Base-by-base conservation (phyloP, 2,888 invertebrate genomes). In the Synergus laeviventris region DNA sequence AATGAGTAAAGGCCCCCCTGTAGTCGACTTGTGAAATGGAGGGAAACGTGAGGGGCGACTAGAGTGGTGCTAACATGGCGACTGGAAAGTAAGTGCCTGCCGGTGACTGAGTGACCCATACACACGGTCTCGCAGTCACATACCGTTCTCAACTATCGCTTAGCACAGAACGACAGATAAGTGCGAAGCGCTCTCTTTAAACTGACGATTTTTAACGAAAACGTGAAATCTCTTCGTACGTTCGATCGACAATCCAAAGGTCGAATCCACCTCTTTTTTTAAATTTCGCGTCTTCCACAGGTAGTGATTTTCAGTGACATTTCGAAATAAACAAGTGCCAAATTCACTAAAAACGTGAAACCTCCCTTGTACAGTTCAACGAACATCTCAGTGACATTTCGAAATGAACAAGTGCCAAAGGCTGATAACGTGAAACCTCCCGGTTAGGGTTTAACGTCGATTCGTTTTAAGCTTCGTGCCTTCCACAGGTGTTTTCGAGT, bases 21-120 rank as follows among this genome's bases (percentile, higher is more conserved):
- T 66, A 75, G 74, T 64, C 75, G 75, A 39, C 74, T 75, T 77
- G 74, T 77, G 75, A 76, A 77, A 81, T 75, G 74, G 78, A 76
- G 77, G 78, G 78, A 77, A 77, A 76, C 77, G 77, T 64, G 74
- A 75, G 74, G 49, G 77, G 80, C 76, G 81, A 83, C 78, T 81
- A 82, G 82, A 78, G 83, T 81, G 79, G 79, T 76, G 82, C 76
- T 79, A 86, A 85, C 74, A 86, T 86, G 87, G 86, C 86, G 86
- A 86, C 84, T 86, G 84, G 86, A 87, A 87, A 87, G 87, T 87
- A 87, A 87, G 82, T 82, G 86, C 79, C 85, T 77, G 82, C 82
- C 83, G 82, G 83, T 84, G 86, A 85, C 84, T 85, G 86, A 86
- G 84, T 86, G 85, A 85, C 85, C 85, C 85, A 87, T 85, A 84